phyloP scores from a whole-genome alignment of 2,113 vertebrate species.

The Athene noctua region DNA sequence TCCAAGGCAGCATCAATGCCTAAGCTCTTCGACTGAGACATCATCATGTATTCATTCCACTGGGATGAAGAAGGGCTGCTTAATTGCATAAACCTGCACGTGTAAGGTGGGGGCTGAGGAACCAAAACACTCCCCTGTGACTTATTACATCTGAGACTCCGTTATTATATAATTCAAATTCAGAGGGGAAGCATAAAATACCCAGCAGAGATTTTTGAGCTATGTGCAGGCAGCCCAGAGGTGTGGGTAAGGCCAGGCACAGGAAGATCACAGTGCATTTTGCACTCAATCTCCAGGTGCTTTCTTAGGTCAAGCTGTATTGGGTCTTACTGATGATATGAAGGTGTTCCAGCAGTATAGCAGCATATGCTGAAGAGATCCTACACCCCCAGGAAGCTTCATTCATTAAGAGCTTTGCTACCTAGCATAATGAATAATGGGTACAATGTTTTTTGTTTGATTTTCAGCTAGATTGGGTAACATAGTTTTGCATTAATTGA shows the following conservation, averaged over 20 bases:
- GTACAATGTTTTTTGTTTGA: not conserved
- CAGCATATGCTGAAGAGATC: not conserved
- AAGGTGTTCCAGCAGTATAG: not conserved
- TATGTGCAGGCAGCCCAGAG: not conserved
- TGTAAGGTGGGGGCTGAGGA: not conserved
- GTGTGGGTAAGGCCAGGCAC: not conserved
- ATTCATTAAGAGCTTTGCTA: not conserved
- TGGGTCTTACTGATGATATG: not conserved
- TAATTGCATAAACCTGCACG: not conserved
- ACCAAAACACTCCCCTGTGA: not conserved
- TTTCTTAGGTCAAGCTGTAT: not conserved
- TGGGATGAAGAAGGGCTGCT: not conserved
- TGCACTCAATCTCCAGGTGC: not conserved
- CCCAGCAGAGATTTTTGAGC: not conserved
- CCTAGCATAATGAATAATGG: not conserved
- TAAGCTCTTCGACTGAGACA: not conserved
- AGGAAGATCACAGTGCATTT: not conserved
- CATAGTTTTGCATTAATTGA: fast-evolving
- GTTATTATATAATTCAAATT: not conserved
- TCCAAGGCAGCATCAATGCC: not conserved
- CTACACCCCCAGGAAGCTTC: not conserved
- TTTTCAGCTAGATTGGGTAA: not conserved
- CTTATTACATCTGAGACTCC: not conserved
- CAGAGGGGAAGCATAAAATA: not conserved
- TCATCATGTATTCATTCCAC: not conserved